These are phyloP conservation scores for Dryobota labecula DNA, from an alignment of 2,888 invertebrate species.

Conservation along the genomic window DNA sequence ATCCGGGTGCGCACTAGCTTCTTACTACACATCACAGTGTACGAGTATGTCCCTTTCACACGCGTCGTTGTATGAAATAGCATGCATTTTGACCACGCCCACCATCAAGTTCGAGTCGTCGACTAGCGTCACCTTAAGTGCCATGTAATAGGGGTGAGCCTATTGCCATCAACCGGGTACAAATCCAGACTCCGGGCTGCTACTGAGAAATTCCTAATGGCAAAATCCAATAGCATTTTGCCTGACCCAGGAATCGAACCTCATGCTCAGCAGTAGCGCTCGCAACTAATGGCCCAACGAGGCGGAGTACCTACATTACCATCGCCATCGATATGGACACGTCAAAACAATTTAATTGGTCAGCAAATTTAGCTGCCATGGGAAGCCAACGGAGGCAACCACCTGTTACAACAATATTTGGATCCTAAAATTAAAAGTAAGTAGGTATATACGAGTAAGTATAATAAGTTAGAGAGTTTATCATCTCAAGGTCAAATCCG, in stretches of 20 bases:
- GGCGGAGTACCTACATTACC: neutral
- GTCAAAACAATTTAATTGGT: slow-evolving; percentile 27
- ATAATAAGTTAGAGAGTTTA: slow-evolving; percentile 45
- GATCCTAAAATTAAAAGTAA: slow-evolving; percentile 24
- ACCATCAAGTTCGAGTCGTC: too few species aligned
- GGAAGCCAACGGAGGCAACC: neutral
- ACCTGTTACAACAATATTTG: slow-evolving; percentile 11
- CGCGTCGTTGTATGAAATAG: too few species aligned
- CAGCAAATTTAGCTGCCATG: too few species aligned
- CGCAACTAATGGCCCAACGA: neutral
- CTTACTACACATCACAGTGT: too few species aligned
- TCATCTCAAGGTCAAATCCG: slow-evolving; percentile 60
- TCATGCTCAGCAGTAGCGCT: neutral
- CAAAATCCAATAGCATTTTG: neutral
- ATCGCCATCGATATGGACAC: slow-evolving; percentile 3
- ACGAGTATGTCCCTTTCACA: too few species aligned
- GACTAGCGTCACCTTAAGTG: too few species aligned
- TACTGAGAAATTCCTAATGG: neutral
- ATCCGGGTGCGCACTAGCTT: too few species aligned
- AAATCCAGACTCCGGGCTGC: neutral
- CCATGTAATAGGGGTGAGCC: neutral
- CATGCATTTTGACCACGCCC: too few species aligned
- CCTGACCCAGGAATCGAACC: neutral
- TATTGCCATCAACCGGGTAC: neutral
- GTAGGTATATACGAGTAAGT: slow-evolving; percentile 1